Evolutionary conservation across 2,888 invertebrate species (phyloP), one percentile per base, ranked within the genome.

Genomic region (Adela reaumurella): DNA sequence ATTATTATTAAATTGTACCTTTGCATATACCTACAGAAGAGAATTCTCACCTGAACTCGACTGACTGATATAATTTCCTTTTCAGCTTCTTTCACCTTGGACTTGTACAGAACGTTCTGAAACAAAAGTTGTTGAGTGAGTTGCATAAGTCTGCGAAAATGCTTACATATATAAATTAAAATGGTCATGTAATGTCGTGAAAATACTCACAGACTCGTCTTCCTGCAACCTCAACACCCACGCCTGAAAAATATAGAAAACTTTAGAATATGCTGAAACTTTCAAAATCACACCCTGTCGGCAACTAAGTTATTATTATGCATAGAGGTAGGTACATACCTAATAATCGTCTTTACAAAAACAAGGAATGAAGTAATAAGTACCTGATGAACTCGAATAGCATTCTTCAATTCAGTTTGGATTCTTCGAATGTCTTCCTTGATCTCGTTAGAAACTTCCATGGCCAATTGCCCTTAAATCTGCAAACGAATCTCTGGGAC

Each of bases 321-420:
- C n/a, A n/a, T n/a, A n/a, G n/a, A n/a, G n/a, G n/a, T n/a, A n/a
- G n/a, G n/a, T n/a, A n/a, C n/a, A n/a, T n/a, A n/a, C n/a, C n/a
- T n/a, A n/a, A n/a, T n/a, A n/a, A n/a, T n/a, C n/a, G n/a, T n/a
- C n/a, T n/a, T n/a, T n/a, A n/a, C n/a, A n/a, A n/a, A n/a, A n/a
- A n/a, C n/a, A 52, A 50, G 19, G 43, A 41, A 17, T 19, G 24
- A 24, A 46, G 54, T 46, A 49, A 50, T 51, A 64, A 68, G 68
- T 65, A 84, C 84, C 81, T 84, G 84, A 72, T 84, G 84, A 65
- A 83, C 72, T 60, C 81, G 74, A 60, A 85, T 84, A 53, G 84
- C 84, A 63, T 81, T 82, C 74, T 81, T 83, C 59, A 84, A 72
- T 60, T 83, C 82, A 50, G 73, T 73, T 63, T 84, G 84, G 54